Evolutionary conservation across 2,888 invertebrate species (phyloP).

Genomic region (Drosophila kambysellisi): DNA sequence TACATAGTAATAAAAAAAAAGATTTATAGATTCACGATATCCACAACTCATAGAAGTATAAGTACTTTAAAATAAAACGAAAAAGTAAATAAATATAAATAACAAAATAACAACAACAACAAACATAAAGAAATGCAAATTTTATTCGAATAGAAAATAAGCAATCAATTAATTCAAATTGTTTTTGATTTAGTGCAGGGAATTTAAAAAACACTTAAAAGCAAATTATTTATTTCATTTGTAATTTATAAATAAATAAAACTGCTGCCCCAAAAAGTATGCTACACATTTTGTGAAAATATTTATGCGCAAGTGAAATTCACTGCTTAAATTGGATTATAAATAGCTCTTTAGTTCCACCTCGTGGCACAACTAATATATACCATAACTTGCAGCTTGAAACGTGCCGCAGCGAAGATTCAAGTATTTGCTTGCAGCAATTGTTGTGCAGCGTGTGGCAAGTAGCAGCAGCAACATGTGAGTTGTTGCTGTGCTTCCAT

Average conservation of each 20-base stretch:
- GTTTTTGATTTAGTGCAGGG: not conserved
- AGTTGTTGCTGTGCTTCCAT: not conserved
- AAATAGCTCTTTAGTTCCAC: not conserved
- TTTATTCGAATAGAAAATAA: not conserved
- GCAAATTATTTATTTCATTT: not conserved
- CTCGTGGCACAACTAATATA: not conserved
- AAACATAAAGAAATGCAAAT: not conserved
- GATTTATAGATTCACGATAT: not conserved
- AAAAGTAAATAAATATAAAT: not conserved
- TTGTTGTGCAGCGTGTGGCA: slow-evolving; percentile 2
- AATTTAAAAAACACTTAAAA: not conserved
- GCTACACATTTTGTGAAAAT: not conserved
- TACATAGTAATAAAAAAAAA: not conserved
- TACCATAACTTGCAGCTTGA: not conserved
- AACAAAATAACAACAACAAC: not conserved
- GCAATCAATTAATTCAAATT: not conserved
- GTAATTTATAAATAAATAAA: not conserved
- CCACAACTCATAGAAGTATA: not conserved
- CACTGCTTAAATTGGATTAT: not conserved
- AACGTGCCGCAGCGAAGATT: too few relatives aligned
- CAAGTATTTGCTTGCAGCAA: slow-evolving; percentile 11
- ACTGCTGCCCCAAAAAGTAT: not conserved
- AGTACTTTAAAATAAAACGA: not conserved
- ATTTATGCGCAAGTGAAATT: not conserved
- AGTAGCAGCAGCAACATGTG: not conserved